Evolutionary conservation across 2,113 vertebrate genomes (phyloP).

Genomic region (Salvelinus fontinalis): DNA sequence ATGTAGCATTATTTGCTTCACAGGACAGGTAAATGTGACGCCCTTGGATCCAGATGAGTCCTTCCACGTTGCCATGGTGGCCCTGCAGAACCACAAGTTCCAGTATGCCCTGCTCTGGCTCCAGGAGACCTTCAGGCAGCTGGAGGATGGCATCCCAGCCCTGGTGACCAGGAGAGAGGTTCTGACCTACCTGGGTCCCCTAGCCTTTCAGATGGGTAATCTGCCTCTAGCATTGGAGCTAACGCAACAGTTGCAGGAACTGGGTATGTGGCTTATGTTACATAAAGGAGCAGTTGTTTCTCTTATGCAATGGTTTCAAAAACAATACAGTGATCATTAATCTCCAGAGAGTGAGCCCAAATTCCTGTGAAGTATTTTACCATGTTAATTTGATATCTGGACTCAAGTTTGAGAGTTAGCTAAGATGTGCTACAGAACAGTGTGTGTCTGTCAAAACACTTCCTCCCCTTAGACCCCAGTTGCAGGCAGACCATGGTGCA

Average conservation of each 20-base stretch:
- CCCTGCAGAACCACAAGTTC: slow-evolving; percentile 20
- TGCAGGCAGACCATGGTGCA: slow-evolving; percentile 1
- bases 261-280: slow-evolving; percentile 9
- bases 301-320: too few species aligned
- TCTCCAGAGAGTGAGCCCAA: background rate
- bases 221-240: background rate
- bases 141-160: slow-evolving; percentile 18
- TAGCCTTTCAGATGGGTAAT: slow-evolving; percentile 11
- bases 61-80: slow-evolving; percentile 37
- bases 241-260: background rate
- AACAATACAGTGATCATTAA: too few species aligned
- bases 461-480: slow-evolving; percentile 16
- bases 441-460: too few species aligned
- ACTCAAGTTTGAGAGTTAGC: too few species aligned
- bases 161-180: slow-evolving; percentile 20
- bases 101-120: slow-evolving; percentile 32
- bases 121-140: slow-evolving; percentile 33
- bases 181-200: slow-evolving; percentile 10
- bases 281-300: background rate
- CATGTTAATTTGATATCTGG: background rate
- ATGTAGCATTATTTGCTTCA: too few species aligned
- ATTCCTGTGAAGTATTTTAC: background rate
- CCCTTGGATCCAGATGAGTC: slow-evolving; percentile 39
- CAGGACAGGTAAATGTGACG: background rate
- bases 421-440: too few species aligned